phyloP scores from a whole-genome alignment of 1,140 invertebrate species.

The Magallana angulata region DNA sequence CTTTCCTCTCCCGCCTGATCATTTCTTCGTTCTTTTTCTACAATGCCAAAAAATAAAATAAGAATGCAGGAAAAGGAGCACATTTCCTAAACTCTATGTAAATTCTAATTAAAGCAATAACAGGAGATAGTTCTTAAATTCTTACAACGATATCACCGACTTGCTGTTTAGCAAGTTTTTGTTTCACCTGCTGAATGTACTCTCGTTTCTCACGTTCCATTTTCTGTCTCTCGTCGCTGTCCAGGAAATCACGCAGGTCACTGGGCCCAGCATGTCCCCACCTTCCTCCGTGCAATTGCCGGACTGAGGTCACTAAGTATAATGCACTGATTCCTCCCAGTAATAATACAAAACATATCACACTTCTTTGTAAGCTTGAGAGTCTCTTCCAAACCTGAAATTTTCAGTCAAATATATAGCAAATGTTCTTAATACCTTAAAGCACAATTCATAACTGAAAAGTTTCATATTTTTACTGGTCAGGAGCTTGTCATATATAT shows the following conservation, averaged over 20 bases:
- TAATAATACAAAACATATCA: slow-evolving; percentile 84
- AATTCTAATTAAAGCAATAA: too few relatives aligned
- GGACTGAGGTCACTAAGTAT: slow-evolving; percentile 44
- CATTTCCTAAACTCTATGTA: too few relatives aligned
- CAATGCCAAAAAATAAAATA: not conserved
- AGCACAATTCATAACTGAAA: too few relatives aligned
- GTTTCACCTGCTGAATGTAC: slow-evolving; percentile 23
- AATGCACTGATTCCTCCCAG: slow-evolving; percentile 81
- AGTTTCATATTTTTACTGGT: too few relatives aligned
- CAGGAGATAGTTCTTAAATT: too few relatives aligned
- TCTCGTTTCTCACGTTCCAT: slow-evolving; percentile 50
- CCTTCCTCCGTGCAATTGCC: slow-evolving; percentile 9
- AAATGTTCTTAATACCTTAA: too few relatives aligned
- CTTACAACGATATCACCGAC: slow-evolving; percentile 47
- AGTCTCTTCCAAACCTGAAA: slow-evolving; percentile 90
- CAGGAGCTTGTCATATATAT: too few relatives aligned
- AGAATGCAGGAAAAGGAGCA: too few relatives aligned
- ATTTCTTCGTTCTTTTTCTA: slow-evolving; percentile 42
- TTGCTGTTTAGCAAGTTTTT: slow-evolving; percentile 36
- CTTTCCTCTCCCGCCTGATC: not conserved
- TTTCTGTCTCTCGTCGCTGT: slow-evolving; percentile 11
- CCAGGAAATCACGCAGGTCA: slow-evolving; percentile 35
- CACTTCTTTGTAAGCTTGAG: slow-evolving; percentile 89
- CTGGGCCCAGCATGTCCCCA: slow-evolving; percentile 44
- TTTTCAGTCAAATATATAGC: too few relatives aligned